Evolutionary conservation across 2,113 vertebrate genomes (phyloP), one percentile per base, ranked within the genome.

Genomic region (Chionis minor): DNA sequence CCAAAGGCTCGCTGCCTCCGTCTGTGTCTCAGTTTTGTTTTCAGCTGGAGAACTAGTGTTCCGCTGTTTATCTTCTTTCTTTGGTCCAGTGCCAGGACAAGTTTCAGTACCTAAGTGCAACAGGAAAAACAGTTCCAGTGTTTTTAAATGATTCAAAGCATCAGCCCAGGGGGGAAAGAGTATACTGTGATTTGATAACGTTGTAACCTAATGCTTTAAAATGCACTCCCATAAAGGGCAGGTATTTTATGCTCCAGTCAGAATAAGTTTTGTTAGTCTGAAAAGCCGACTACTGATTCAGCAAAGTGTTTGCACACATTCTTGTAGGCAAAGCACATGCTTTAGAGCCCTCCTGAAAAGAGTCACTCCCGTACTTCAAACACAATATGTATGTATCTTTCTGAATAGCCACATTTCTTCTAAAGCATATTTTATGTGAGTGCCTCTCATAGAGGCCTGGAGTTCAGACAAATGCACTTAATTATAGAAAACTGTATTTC

Each of bases 61-160:
- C 78, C 77, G 91, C 55, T 95, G 86, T 83, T 89, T 91, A 86
- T 95, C 90, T 84, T 97, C 96, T 89, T 55, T 89, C 72, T 94
- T 88, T 84, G 96, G 94, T 92, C 88, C 96, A 78, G 18, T 0
- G 94, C 96, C 97, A 95, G 96, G 65, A 63, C 69, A 94, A 95
- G 81, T 93, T 97, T 95, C 97, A 92, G 70, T 94, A 96, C 97
- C 98, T 98, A 96, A 92, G 95, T 85, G 92, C 38, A 92, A 97
- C 63, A 94, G 91, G 88, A 94, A 98, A 95, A 97, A 81, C 83
- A 96, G 89, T 95, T 95, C 73, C 92, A 94, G 83, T 65, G 88
- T 95, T 96, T 96, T 92, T 82, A 96, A 94, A 94, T 65, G 94
- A 97, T 86, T 98, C 93, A 95, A 82, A 87, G 91, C 49, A 65